Conservation (phyloP, 2,888 invertebrate species). For the Exephanes ischioxanthus region DNA sequence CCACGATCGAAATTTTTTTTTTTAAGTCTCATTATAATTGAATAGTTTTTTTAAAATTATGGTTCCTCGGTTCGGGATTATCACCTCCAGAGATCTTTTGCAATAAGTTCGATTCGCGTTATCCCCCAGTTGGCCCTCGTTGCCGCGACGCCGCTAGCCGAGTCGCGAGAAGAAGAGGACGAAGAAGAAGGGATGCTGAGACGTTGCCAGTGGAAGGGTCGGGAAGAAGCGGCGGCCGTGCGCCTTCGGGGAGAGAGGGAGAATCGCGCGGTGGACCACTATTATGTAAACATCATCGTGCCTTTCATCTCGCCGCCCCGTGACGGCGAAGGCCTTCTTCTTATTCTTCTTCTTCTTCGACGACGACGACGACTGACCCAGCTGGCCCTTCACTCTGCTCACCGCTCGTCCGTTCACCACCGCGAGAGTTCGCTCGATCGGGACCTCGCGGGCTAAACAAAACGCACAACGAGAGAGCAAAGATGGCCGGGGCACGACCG, state of each 20-base stretch:
- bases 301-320: slow-evolving; percentile 88
- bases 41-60: too few relatives aligned
- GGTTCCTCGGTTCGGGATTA: too few relatives aligned
- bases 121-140: background rate
- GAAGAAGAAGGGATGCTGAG: slow-evolving; percentile 51
- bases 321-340: slow-evolving; percentile 60
- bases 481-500: slow-evolving; percentile 23
- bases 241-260: slow-evolving; percentile 62
- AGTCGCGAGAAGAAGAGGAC: background rate
- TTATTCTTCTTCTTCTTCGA: slow-evolving; percentile 27
- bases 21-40: too few relatives aligned
- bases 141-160: background rate
- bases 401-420: background rate
- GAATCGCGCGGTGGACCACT: slow-evolving; percentile 87
- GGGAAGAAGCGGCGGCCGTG: slow-evolving; percentile 44
- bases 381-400: slow-evolving; percentile 48
- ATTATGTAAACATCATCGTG: slow-evolving; percentile 89
- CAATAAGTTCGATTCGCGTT: slow-evolving; percentile 4
- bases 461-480: slow-evolving; percentile 28
- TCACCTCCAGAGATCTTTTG: background rate
- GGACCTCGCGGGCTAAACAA: slow-evolving; percentile 17
- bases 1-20: too few relatives aligned
- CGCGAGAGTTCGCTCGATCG: slow-evolving; percentile 15
- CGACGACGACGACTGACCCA: slow-evolving; percentile 60
- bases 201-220: slow-evolving; percentile 44